Evolutionary conservation across 2,113 vertebrate genomes (phyloP).

Genomic region (Chunga burmeisteri): DNA sequence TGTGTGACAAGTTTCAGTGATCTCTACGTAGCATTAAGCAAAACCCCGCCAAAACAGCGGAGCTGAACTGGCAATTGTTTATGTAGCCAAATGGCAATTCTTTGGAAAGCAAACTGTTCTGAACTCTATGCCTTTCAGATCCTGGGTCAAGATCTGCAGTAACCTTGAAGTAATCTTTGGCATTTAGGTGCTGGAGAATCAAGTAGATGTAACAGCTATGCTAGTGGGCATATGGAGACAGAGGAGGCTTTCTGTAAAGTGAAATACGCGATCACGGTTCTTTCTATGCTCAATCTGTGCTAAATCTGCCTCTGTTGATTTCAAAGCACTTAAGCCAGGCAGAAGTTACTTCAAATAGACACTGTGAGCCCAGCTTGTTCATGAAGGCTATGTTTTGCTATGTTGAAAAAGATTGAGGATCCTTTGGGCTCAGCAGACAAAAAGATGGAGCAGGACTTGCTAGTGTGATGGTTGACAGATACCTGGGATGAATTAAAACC

Average conservation of each 20-base stretch:
- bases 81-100: neutral
- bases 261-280: neutral
- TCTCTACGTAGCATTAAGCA: neutral
- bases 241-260: too few species aligned
- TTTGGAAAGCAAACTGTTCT: neutral
- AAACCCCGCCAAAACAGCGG: neutral
- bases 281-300: neutral
- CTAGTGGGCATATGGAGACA: too few species aligned
- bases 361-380: neutral
- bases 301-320: neutral
- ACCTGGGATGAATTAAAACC: neutral
- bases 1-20: neutral
- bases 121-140: neutral
- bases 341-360: neutral
- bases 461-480: neutral
- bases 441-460: neutral
- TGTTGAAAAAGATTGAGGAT: neutral
- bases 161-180: neutral
- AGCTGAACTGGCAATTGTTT: neutral
- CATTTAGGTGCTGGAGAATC: neutral
- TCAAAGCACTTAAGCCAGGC: neutral
- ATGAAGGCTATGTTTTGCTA: neutral
- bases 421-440: neutral
- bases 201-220: too few species aligned
- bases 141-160: neutral